Evolutionary conservation across 64 coral and sea anemone species (phyloP), one percentile per base, ranked within the genome.

Genomic region (Actinia tenebrosa): DNA sequence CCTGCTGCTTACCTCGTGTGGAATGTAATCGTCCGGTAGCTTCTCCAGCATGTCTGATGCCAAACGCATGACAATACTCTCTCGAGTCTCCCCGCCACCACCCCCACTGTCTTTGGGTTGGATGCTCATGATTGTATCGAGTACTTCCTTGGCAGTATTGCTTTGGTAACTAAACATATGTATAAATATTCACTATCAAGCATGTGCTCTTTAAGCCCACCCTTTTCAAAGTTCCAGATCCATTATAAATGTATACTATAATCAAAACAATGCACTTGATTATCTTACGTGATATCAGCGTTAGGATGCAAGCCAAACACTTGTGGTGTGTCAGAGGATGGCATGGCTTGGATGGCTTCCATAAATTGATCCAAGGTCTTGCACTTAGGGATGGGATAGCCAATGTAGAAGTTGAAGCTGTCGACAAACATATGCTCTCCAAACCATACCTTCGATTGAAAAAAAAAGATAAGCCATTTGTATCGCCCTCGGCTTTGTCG

Each of bases 111-210:
- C 97, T 79, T 99, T 99, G 53, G 97, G 97, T 64, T 99, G 97
- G 75, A 99, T 99, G n/a, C 90, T 94, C 89, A 99, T 92, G 61
- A 99, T 95, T 53, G 97, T 99, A 72, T 98, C 96, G 71, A 99
- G 88, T 19, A 94, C 93, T 27, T 99, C 90, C 87, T 93, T 95
- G 4, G 97, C 93, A 43, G 93, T 92, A 45, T 98, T 98, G 52
- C 96, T 95, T 75, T 98, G 96, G 37, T 98, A 98, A 19, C 96
- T 98, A 53, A 3, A 50, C 47, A 50, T 8, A 50, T 50, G 2
- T 50, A 50, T 5, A 50, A 50, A 50, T 5, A 50, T 5, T 5
- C 7, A 50, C 47, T 2, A 50, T 50, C 4, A 50, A 50, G 47
- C 47, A 50, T 50, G 47, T 8, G 47, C 7, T 1, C 47, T 50